These are phyloP conservation scores for Melieria crassipennis DNA, from an alignment of 2,888 invertebrate species.

Conservation along the genomic window DNA sequence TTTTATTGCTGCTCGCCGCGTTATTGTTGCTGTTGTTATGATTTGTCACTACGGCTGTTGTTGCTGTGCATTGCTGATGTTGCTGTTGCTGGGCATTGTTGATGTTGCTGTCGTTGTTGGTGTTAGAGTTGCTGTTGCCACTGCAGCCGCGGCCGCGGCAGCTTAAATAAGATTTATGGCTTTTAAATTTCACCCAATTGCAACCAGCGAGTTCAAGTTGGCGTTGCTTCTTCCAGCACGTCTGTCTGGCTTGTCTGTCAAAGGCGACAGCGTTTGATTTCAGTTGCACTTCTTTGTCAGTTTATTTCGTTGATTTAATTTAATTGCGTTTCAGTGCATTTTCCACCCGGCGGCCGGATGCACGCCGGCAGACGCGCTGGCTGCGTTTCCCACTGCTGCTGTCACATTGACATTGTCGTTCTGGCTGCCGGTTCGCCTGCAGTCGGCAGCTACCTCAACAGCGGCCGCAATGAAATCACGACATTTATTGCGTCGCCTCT, in stretches of 20 bases:
- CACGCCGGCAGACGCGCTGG: neutral
- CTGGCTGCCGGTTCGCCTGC: neutral
- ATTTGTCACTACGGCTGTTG: neutral
- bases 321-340: too few species aligned
- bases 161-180: constrained; percentile 40
- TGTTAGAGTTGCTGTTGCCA: neutral
- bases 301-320: neutral
- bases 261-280: neutral
- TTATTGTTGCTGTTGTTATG: neutral
- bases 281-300: neutral
- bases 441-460: neutral
- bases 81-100: neutral
- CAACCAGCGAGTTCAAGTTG: constrained; percentile 15
- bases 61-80: neutral
- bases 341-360: neutral
- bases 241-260: neutral
- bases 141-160: neutral
- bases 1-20: neutral
- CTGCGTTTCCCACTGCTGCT: neutral
- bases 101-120: neutral
- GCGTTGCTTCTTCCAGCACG: neutral
- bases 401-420: neutral
- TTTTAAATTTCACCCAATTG: constrained; percentile 37
- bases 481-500: neutral
- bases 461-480: neutral